phyloP scores from a whole-genome alignment of 2,888 invertebrate species.

The Lasioglossum calceatum region DNA sequence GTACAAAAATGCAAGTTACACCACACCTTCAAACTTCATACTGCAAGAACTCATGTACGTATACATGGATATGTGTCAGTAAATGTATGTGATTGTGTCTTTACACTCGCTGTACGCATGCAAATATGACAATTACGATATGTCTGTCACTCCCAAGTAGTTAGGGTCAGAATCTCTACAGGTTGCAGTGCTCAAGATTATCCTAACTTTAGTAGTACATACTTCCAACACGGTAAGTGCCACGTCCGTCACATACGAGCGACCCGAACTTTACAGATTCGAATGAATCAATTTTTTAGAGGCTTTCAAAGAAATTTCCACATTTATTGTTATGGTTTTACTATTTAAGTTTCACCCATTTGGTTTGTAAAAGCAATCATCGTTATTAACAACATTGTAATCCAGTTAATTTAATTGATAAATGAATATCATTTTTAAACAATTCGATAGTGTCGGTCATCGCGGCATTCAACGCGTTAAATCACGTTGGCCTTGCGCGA shows the following conservation, averaged over 20 bases:
- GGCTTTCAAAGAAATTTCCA: neutral
- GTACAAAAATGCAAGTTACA: neutral
- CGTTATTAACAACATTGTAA: neutral
- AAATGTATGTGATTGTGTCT: neutral
- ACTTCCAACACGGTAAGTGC: neutral
- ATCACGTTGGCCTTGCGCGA: neutral
- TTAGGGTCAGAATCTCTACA: neutral
- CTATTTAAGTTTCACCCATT: neutral
- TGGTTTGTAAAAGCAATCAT: neutral
- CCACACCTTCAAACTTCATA: constrained; percentile 18
- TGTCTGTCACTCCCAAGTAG: constrained; percentile 50
- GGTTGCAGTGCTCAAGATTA: neutral
- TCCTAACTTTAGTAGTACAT: neutral
- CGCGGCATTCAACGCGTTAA: neutral
- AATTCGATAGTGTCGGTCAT: neutral
- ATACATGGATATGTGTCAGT: constrained; percentile 1
- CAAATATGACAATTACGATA: constrained; percentile 54
- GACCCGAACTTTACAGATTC: neutral
- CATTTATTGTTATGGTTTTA: neutral
- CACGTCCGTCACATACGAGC: neutral
- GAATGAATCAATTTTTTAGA: neutral
- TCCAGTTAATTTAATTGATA: neutral
- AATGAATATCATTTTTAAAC: neutral
- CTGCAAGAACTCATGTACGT: constrained; percentile 23
- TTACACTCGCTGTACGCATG: constrained; percentile 10